Evolutionary conservation across 2,888 invertebrate genomes (phyloP), one percentile per base, ranked within the genome.

Genomic region (Cephus pygmeus): DNA sequence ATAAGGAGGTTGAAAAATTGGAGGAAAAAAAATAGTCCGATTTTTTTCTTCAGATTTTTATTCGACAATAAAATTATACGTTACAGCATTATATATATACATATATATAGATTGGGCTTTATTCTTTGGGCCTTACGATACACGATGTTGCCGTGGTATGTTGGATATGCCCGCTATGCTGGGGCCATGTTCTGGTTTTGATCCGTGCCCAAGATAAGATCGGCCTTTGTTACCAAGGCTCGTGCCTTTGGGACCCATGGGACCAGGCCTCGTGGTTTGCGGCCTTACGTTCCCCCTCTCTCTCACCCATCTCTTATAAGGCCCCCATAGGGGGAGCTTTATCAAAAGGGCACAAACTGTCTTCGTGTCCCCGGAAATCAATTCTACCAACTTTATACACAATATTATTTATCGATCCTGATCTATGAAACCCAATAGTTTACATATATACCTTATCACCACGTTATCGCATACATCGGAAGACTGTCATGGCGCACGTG

Each of bases 171-270:
- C 83, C 85, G 89, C 89, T 89, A 90, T 89, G 90, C 89, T 85
- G 88, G 88, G 89, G 85, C 89, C 88, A 88, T 90, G 90, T 90
- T 90, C 89, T 90, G 89, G 87, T 90, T 90, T 90, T 90, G 90
- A 90, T 90, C 88, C 89, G 89, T 90, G 87, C 84, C 86, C 88
- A 86, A 88, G 90, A 90, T 90, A 90, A 90, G 88, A 87, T 90
- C 88, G 88, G 87, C 88, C 90, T 90, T 90, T 90, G 90, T 90
- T 90, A 87, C 88, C 86, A 87, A 85, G 89, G 88, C 89, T 88
- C 88, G 90, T 88, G 89, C 87, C 89, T 89, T 86, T 82, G 85
- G 85, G 86, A 89, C 86, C 84, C 85, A 82, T 84, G 79, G 82
- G 77, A 80, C 75, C 76, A 81, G 77, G 73, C 75, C 56, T 77